These are phyloP conservation scores for Branchinecta sandiegonensis DNA, from an alignment of 2,888 invertebrate species.

Conservation along the genomic window DNA sequence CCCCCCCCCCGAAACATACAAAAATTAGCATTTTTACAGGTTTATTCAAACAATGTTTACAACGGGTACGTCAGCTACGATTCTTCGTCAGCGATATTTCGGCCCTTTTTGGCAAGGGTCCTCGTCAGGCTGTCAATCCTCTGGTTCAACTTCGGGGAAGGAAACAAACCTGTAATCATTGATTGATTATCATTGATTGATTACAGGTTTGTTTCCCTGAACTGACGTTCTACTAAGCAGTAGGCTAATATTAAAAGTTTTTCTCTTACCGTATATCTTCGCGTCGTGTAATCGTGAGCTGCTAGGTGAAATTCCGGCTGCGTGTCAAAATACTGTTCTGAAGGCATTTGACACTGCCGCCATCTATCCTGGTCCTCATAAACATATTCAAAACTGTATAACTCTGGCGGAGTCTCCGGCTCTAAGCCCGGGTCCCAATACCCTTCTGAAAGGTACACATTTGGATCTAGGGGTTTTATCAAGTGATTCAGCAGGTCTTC, in stretches of 20 bases:
- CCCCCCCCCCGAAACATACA: too few species aligned
- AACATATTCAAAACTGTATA: background rate
- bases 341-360: background rate
- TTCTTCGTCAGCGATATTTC: too few species aligned
- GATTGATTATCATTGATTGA: too few species aligned
- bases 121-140: too few species aligned
- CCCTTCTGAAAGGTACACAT: background rate
- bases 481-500: constrained; percentile 1
- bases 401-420: background rate
- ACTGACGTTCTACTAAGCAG: too few species aligned
- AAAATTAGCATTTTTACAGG: too few species aligned
- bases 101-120: too few species aligned
- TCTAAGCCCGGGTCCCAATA: background rate
- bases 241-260: background rate
- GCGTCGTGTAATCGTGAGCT: background rate
- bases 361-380: background rate
- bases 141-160: too few species aligned
- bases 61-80: too few species aligned
- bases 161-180: too few species aligned
- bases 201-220: too few species aligned
- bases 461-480: background rate
- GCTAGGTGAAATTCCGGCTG: background rate
- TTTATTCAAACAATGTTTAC: too few species aligned
- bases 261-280: background rate
- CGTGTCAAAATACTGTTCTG: background rate